Base-by-base conservation (phyloP, 2,888 invertebrate species). In the Sabatieria punctata region DNA sequence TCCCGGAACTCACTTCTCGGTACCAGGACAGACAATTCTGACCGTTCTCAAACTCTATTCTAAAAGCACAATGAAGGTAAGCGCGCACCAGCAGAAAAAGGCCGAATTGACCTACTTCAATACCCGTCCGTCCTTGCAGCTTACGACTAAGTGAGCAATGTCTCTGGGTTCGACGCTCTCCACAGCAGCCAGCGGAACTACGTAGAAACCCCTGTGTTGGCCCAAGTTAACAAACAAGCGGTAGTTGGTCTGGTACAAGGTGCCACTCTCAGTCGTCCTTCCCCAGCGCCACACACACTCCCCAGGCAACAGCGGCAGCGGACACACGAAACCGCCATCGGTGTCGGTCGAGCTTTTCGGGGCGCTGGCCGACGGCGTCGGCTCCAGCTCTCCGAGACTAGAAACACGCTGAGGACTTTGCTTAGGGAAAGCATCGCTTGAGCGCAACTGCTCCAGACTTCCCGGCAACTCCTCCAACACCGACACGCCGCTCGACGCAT, bases 111-210 rank as follows among this genome's bases (percentile, higher is more conserved):
- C 74, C 69, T 65, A 84, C 85, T 80, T 80, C 56, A 85, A 77
- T 45, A 83, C 82, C 56, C 84, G 76, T 46, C 85, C 86, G 70
- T 91, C 88, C 69, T 91, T 91, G 71, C 88, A 88, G 53, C 78
- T 77, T 49, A 91, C 76, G 57, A 82, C 76, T 53, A 93, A 71
- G 67, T 78, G 82, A 68, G 85, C 79, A 52, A 88, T 75, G 59
- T 91, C 89, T 49, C 82, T 76, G 49, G 79, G 78, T 68, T 89
- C 89, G 43, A 85, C 74, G 27, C 75, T 74, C 65, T 91, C 89
- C 54, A 91, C 80, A 48, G 86, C 73, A 39, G 85, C 81, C 47
- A 88, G 68, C 1, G 89, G 88, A 54, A 91, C 55, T 52, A 65
- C 67, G 44, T 65, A 57, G 48, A 66, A 65, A 1, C 61, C 57